Conservation (phyloP, 2,888 invertebrate species). For the Cryptus armator region DNA sequence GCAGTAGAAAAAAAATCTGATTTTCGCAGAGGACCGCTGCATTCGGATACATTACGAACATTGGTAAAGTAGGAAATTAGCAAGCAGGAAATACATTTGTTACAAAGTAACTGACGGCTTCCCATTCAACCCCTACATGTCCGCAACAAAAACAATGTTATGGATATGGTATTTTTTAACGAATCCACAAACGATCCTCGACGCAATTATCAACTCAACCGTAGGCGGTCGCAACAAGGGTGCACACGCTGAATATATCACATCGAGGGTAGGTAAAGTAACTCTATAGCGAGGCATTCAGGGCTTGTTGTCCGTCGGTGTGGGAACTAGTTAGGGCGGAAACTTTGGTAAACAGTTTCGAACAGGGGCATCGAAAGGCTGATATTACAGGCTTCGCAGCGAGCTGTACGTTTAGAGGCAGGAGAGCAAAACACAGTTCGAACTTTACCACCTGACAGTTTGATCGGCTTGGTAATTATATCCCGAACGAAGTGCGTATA, state of each 20-base stretch:
- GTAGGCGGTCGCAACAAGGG: constrained; percentile 20
- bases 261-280: background rate
- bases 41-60: no score
- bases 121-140: no score
- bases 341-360: constrained; percentile 65
- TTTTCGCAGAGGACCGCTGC: no score
- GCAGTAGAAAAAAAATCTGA: no score
- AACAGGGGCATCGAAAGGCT: constrained; percentile 63
- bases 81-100: no score
- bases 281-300: constrained; percentile 5
- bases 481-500: constrained; percentile 70
- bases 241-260: background rate
- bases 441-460: constrained; percentile 77
- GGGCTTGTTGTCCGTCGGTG: constrained; percentile 40
- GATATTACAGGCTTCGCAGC: constrained; percentile 31
- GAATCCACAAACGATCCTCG: constrained; percentile 33
- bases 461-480: constrained; percentile 78
- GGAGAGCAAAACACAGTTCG: constrained; percentile 61
- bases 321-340: constrained; percentile 65
- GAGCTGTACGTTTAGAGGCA: constrained; percentile 41
- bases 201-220: constrained; percentile 61
- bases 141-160: constrained; percentile 15
- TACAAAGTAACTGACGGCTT: no score
- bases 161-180: constrained; percentile 5
- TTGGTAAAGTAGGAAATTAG: no score